Evolutionary conservation across 1,140 invertebrate genomes (phyloP).

Genomic region (Hormaphis cornu): DNA sequence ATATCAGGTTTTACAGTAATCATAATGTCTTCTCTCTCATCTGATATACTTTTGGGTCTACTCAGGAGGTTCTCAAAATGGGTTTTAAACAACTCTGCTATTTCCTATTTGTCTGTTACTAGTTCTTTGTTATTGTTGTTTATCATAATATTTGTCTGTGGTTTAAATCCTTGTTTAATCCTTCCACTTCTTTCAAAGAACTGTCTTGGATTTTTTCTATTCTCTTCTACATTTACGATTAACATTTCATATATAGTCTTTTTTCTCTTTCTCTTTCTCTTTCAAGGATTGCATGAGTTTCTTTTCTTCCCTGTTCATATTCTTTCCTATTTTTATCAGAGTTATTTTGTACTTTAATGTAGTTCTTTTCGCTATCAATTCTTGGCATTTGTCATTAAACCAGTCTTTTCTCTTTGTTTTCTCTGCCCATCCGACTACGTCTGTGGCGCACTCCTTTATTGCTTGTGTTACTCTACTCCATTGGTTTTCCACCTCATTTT

Average conservation of each 20-base stretch:
- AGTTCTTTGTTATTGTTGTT: not conserved
- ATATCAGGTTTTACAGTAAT: not conserved
- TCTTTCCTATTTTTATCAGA: not conserved
- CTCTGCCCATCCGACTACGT: not conserved
- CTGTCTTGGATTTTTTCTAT: not conserved
- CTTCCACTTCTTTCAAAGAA: not conserved
- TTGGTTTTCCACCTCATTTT: not conserved
- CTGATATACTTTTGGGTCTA: not conserved
- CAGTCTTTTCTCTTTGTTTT: not conserved
- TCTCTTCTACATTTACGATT: not conserved
- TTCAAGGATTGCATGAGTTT: not conserved
- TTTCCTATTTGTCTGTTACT: not conserved
- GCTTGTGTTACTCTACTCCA: not conserved
- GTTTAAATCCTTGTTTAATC: not conserved
- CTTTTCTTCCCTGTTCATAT: not conserved
- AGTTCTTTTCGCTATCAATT: not conserved
- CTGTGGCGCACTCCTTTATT: not conserved
- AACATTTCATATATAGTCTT: not conserved
- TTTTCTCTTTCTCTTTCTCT: no score
- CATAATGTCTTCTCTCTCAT: not conserved
- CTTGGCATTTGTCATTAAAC: not conserved
- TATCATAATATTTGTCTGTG: not conserved
- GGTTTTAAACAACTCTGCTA: not conserved
- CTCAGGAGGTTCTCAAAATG: not conserved
- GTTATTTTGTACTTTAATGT: not conserved